Percentiles rank a stretch among this genome's conserved stretches.
Evolutionary conservation across 2,113 vertebrate species (phyloP).

Genomic region (Peromyscus leucopus): DNA sequence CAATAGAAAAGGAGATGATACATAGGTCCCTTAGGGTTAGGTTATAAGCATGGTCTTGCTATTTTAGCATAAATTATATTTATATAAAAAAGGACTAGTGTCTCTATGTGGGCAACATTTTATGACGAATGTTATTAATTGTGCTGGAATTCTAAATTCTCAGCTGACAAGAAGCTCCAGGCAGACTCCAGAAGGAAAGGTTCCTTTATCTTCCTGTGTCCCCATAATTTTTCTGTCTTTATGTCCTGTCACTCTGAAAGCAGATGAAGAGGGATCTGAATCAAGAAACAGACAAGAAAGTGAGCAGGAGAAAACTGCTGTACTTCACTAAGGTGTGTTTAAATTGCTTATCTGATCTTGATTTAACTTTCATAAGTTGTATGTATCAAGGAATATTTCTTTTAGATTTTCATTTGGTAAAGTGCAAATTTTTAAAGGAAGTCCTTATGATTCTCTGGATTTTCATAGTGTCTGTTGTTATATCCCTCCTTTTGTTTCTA

Average conservation of each 20-base stretch:
- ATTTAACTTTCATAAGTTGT: neutral
- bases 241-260: neutral
- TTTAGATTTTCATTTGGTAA: neutral
- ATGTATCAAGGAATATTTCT: neutral
- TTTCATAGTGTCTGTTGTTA: neutral
- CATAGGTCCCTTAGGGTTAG: neutral
- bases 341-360: neutral
- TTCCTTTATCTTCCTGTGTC: neutral
- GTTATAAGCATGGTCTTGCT: neutral
- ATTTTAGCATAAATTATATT: neutral
- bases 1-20: neutral
- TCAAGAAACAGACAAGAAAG: neutral
- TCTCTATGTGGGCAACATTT: neutral
- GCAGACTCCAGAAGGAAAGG: neutral
- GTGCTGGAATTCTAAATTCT: neutral
- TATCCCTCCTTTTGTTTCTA: neutral
- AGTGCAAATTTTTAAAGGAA: neutral
- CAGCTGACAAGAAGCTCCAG: neutral
- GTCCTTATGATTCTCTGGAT: neutral
- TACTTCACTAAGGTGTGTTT: neutral
- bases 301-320: neutral
- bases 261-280: neutral
- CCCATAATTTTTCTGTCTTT: neutral
- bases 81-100: neutral
- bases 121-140: neutral